Evolutionary conservation across 1,140 invertebrate species (phyloP).

Genomic region (Pygmarrhopalites habei): DNA sequence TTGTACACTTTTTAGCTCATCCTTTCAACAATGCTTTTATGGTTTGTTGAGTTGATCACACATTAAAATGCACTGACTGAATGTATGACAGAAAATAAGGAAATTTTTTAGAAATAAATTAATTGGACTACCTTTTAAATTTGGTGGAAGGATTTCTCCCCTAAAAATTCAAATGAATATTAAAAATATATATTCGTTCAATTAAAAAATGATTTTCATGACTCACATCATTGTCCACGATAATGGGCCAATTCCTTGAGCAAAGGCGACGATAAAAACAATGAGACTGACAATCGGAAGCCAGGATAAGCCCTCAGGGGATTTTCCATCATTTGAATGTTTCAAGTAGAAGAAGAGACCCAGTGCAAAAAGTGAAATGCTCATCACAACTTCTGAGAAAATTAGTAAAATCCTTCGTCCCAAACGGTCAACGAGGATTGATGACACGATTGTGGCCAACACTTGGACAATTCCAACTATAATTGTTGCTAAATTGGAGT

Average conservation of each 20-base stretch:
- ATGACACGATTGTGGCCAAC: conserved; percentile 51
- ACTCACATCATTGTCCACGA: conserved; percentile 66
- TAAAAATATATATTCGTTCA: conserved; percentile 44
- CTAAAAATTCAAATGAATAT: conserved; percentile 28
- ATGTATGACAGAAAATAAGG: too few species aligned
- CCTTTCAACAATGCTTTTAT: too few species aligned
- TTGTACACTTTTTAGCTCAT: not conserved
- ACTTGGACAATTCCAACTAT: conserved; percentile 60
- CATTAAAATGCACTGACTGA: too few species aligned
- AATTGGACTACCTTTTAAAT: conserved; percentile 47
- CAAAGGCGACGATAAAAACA: conserved; percentile 50
- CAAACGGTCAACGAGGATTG: conserved; percentile 50
- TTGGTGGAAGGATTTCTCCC: conserved; percentile 70
- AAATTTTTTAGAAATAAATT: too few species aligned
- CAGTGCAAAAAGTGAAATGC: conserved; percentile 31
- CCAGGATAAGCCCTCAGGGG: conserved; percentile 39
- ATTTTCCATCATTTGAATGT: conserved; percentile 3
- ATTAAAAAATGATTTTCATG: conserved; percentile 53
- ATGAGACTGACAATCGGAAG: conserved; percentile 51
- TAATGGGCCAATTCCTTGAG: conserved; percentile 66
- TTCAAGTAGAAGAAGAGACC: conserved; percentile 39
- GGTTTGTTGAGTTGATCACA: too few species aligned
- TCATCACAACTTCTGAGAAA: conserved; percentile 44
- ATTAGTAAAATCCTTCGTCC: conserved; percentile 53
- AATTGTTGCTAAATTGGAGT: conserved; percentile 49